Evolutionary conservation across 2,888 invertebrate species (phyloP).

Genomic region (Marasmarcha lunaedactyla): DNA sequence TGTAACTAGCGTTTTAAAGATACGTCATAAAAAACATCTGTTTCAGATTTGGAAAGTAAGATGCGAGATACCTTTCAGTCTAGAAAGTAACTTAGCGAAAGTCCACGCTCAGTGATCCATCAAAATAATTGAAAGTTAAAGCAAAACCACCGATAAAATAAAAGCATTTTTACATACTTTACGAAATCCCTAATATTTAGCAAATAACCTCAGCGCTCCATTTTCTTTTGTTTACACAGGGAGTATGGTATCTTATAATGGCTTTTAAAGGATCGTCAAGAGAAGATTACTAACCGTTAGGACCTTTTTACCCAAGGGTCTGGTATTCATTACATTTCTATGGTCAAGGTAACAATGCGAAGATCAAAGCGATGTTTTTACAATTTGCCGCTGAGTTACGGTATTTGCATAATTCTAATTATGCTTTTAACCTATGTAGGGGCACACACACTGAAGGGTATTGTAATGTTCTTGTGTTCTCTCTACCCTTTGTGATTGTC

Average conservation of each 20-base stretch:
- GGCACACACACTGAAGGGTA: constrained; percentile 13
- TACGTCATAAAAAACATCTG: too few relatives aligned
- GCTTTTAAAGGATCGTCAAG: not conserved
- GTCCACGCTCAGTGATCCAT: too few relatives aligned
- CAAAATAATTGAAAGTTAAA: too few relatives aligned
- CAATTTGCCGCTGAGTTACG: constrained; percentile 35
- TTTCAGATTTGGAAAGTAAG: too few relatives aligned
- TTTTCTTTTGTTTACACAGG: too few relatives aligned
- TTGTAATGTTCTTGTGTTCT: constrained; percentile 11
- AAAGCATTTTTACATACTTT: too few relatives aligned
- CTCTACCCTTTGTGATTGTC: constrained; percentile 1
- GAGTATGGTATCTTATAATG: not conserved
- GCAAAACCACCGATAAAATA: too few relatives aligned
- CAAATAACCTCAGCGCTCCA: too few relatives aligned
- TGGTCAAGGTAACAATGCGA: constrained; percentile 47
- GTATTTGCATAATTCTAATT: constrained; percentile 39
- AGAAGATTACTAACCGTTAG: not conserved
- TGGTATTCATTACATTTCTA: constrained; percentile 1
- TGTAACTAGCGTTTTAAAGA: too few relatives aligned
- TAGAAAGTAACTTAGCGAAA: too few relatives aligned
- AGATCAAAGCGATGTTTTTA: constrained; percentile 49
- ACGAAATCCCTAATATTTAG: too few relatives aligned
- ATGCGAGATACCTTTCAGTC: too few relatives aligned
- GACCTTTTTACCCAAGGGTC: constrained; percentile 23
- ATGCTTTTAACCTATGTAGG: constrained; percentile 33